phyloP scores from a whole-genome alignment of 2,113 vertebrate species.

The Spea multiplicata region DNA sequence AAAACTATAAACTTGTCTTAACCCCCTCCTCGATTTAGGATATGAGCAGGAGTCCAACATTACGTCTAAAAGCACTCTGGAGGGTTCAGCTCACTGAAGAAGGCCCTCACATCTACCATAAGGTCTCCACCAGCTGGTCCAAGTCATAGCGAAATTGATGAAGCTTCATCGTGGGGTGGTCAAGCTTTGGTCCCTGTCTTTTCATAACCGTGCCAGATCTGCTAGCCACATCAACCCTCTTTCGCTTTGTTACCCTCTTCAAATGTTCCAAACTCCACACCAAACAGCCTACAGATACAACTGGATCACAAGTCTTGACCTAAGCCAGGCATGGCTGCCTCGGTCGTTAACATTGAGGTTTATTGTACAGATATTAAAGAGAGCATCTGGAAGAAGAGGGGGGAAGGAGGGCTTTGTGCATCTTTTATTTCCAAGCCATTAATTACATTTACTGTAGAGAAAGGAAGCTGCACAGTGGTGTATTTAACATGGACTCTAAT shows the following conservation, averaged over 20 bases:
- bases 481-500: conserved; percentile 38
- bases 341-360: background rate
- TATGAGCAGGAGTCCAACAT: too few species aligned
- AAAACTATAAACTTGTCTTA: too few species aligned
- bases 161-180: too few species aligned
- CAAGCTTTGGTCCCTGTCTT: too few species aligned
- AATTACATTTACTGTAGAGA: conserved; percentile 44
- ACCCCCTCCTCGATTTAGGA: too few species aligned
- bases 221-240: background rate
- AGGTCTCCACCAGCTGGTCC: too few species aligned
- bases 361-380: conserved; percentile 39
- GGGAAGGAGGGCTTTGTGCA: background rate
- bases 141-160: too few species aligned
- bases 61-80: too few species aligned
- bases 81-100: too few species aligned
- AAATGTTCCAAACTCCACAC: background rate
- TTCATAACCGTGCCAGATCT: too few species aligned
- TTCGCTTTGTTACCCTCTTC: background rate
- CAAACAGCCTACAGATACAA: background rate
- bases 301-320: background rate
- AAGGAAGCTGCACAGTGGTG: conserved; percentile 24
- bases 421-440: conserved; percentile 44
- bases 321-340: conserved; percentile 5
- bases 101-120: too few species aligned
- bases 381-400: conserved; percentile 22